Conservation (phyloP, 2,113 vertebrate species). For the Galeopterus variegatus region DNA sequence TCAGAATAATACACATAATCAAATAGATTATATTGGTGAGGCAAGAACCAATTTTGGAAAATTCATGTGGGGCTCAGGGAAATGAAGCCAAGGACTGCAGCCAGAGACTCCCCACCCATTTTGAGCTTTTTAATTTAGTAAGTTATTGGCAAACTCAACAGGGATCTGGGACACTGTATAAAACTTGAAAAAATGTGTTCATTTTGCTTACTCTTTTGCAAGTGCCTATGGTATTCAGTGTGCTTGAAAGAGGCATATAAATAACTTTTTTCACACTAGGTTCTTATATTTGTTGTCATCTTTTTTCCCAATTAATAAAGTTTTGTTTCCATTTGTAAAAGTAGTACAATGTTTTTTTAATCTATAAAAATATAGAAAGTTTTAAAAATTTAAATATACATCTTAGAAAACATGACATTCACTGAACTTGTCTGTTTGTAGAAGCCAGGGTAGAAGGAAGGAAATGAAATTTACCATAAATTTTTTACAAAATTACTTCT, state of each 20-base stretch:
- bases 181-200: not conserved
- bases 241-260: not conserved
- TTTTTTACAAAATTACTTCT: not conserved
- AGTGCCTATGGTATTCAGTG: not conserved
- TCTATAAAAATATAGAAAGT: not conserved
- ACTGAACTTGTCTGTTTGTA: not conserved
- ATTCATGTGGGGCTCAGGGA: not conserved
- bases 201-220: not conserved
- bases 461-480: not conserved
- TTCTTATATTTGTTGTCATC: not conserved
- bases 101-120: not conserved
- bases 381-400: not conserved
- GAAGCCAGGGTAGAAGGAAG: not conserved
- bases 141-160: not conserved
- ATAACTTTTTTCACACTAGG: not conserved
- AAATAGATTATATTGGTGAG: not conserved
- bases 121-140: not conserved
- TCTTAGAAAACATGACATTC: not conserved
- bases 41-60: not conserved
- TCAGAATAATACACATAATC: not conserved
- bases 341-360: not conserved
- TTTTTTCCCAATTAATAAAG: not conserved
- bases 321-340: slow-evolving; percentile 1
- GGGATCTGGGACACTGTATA: not conserved
- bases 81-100: not conserved